Evolutionary conservation across 2,888 invertebrate genomes (phyloP).

Genomic region (Agrotis clavis): DNA sequence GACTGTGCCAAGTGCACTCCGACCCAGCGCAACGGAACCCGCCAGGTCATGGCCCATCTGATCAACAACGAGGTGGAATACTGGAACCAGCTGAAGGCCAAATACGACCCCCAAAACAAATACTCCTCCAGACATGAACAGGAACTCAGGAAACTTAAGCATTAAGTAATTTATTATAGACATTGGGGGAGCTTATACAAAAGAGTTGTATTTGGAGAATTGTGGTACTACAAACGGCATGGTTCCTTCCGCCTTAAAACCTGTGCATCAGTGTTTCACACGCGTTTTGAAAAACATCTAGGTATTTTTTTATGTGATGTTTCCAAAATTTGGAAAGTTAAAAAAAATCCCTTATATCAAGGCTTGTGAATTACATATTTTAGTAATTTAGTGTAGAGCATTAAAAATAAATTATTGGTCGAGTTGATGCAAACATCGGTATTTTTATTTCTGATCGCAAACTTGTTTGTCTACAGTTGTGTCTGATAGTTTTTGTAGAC

Average conservation of each 20-base stretch:
- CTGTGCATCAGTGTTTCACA: neutral
- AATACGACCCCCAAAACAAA: conserved; percentile 78
- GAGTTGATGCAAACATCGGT: neutral
- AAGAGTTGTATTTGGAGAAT: neutral
- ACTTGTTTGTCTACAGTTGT: neutral
- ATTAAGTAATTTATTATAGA: conserved; percentile 13
- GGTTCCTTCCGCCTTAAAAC: neutral
- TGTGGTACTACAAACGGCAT: neutral
- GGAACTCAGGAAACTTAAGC: conserved; percentile 47
- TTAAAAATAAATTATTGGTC: conserved; percentile 45
- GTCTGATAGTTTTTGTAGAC: neutral
- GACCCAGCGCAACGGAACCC: conserved; percentile 71
- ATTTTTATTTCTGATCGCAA: conserved; percentile 28
- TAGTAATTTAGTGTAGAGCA: conserved; percentile 39
- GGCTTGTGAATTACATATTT: conserved; percentile 62
- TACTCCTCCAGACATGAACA: conserved; percentile 63
- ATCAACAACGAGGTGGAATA: conserved; percentile 74
- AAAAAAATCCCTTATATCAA: conserved; percentile 14
- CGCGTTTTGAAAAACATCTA: neutral
- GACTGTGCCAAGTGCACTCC: conserved; percentile 77
- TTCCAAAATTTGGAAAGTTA: neutral
- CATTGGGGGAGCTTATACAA: neutral
- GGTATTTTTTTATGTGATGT: neutral
- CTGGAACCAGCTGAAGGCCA: conserved; percentile 76
- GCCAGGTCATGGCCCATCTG: conserved; percentile 75